These are phyloP conservation scores for Vultur gryphus DNA, from an alignment of 2,797 vertebrate genomes.

Conservation along the genomic window DNA sequence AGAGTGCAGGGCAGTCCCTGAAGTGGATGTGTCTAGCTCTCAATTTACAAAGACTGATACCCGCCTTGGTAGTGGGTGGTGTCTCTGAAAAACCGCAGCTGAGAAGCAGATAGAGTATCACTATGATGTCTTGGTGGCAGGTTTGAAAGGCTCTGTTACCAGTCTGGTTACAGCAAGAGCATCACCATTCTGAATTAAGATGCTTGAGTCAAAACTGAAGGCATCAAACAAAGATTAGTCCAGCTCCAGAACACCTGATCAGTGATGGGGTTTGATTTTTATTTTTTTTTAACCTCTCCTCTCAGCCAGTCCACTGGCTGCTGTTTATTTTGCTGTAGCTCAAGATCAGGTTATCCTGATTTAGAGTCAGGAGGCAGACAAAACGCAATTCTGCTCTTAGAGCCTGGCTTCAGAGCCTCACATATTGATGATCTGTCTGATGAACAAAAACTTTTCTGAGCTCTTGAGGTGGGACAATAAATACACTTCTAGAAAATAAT, in stretches of 20 bases:
- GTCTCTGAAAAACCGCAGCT: neutral
- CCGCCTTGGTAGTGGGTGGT: neutral
- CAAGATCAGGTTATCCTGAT: neutral
- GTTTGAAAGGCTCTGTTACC: neutral
- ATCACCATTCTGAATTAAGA: neutral
- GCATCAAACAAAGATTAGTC: neutral
- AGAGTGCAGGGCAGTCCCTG: neutral
- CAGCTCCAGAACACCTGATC: neutral
- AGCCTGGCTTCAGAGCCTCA: neutral
- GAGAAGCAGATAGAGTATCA: neutral
- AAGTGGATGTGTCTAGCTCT: neutral
- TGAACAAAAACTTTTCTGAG: neutral
- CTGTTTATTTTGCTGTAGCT: neutral
- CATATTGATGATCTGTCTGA: fast-evolving
- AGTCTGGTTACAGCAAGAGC: neutral
- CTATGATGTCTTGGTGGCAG: neutral
- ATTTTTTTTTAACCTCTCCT: neutral
- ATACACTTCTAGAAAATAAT: neutral
- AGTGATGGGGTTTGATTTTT: neutral
- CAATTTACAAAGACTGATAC: neutral
- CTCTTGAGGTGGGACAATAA: neutral
- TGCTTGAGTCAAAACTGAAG: neutral
- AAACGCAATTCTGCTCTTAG: neutral
- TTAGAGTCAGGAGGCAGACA: neutral
- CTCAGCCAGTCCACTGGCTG: neutral